These are phyloP conservation scores for Apamea epomidion DNA, from an alignment of 2,888 invertebrate species.

Conservation along the genomic window DNA sequence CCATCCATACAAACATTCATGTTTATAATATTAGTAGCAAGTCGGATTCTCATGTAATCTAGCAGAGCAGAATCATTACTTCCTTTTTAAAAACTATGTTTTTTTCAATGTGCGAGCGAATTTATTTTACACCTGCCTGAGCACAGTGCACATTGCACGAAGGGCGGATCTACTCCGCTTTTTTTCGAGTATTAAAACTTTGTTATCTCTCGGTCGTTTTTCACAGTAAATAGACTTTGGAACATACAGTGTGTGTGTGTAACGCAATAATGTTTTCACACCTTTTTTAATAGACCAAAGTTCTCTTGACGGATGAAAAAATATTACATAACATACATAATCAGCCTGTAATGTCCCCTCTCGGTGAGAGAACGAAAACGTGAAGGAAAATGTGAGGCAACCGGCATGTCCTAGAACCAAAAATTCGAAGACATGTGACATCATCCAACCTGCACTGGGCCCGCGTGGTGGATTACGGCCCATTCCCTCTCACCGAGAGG, in stretches of 20 bases:
- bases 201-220: neutral
- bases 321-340: no score
- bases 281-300: neutral
- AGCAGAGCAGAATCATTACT: neutral
- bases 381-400: no score
- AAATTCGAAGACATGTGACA: no score
- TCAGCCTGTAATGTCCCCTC: no score
- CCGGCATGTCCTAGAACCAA: no score
- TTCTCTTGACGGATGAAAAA: neutral
- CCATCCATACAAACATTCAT: no score
- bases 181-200: slow-evolving; percentile 13
- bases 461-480: no score
- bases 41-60: neutral
- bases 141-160: neutral
- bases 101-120: neutral
- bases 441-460: no score
- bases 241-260: neutral
- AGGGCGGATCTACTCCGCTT: neutral
- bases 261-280: neutral
- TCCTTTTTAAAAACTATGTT: neutral
- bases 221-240: neutral
- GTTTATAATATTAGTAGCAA: no score
- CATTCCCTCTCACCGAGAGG: no score
- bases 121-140: neutral
- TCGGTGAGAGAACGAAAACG: no score